A percentile compares a stretch with the other conserved stretches of the same genome.
phyloP scores from a whole-genome alignment of 2,113 vertebrate genomes.

The Scophthalmus maximus region DNA sequence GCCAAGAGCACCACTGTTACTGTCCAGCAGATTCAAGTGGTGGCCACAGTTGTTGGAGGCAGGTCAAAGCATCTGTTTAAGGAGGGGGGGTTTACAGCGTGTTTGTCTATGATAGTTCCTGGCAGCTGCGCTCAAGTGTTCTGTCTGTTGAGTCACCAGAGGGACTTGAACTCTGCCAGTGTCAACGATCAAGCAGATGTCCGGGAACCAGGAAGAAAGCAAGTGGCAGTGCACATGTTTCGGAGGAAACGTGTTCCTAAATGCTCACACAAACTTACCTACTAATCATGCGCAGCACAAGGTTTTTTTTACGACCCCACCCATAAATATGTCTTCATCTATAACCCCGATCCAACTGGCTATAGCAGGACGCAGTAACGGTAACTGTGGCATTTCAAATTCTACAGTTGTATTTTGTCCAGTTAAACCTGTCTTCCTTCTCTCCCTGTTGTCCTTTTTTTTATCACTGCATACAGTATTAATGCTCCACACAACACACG shows the following conservation, averaged over 20 bases:
- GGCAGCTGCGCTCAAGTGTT: constrained; percentile 66
- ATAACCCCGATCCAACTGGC: not conserved
- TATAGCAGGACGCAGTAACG: not conserved
- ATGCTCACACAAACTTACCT: not conserved
- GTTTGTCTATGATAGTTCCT: constrained; percentile 62
- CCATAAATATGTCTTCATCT: not conserved
- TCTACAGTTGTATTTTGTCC: not conserved
- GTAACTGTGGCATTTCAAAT: not conserved
- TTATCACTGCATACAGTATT: not conserved
- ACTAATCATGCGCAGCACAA: not conserved
- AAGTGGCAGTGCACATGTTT: constrained; percentile 30
- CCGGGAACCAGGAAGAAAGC: constrained; percentile 47
- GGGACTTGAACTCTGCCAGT: constrained; percentile 53
- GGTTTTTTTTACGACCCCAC: not conserved
- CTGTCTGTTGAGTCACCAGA: constrained; percentile 52
- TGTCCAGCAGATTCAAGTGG: constrained; percentile 61
- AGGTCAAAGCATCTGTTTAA: constrained; percentile 69
- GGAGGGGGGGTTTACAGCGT: constrained; percentile 58
- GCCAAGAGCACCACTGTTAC: constrained; percentile 42
- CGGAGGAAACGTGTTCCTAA: constrained; percentile 9
- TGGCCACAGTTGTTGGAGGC: constrained; percentile 50
- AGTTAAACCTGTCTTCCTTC: not conserved
- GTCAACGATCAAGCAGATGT: constrained; percentile 70
- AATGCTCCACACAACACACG: not conserved
- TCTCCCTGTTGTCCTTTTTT: not conserved